Evolutionary conservation across 2,888 invertebrate genomes (phyloP), one percentile per base, ranked within the genome.

Genomic region (Pseudococcus jackbeardsleyi): DNA sequence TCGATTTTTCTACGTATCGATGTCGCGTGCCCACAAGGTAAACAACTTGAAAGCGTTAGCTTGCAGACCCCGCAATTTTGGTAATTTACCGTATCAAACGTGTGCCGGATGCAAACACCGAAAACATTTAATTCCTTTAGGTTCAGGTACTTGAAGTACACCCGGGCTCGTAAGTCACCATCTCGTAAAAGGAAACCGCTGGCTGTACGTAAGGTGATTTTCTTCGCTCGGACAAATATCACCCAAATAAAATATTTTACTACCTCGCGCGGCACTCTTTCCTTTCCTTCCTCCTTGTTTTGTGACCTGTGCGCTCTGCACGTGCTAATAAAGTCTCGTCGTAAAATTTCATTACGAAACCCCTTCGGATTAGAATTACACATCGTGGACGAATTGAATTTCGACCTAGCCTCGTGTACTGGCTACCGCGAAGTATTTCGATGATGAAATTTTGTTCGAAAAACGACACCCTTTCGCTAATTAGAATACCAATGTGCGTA

Each of bases 231-330:
- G 64, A 19, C 64, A 22, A 64, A 64, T 64, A 22, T 64, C 64
- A 64, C 64, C 64, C 64, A 22, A 64, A 64, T 64, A 64, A 64
- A 22, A 64, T 64, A 64, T 64, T 64, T 64, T 64, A 64, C 22
- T 64, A 12, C 64, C 64, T 22, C 7, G 12, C 64, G 22, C 19
- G 7, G 9, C 19, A 6, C 9, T 64, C 64, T 9, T 12, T 19
- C 59, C 12, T 64, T 50, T 17, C 17, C 50, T 15, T 4, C 50
- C 5, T 17, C 15, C 12, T 15, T 50, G 17, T 17, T 15, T 12
- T 50, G 17, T 33, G 12, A 46, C 9, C 12, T 7, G 64, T 19
- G 19, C n/a, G 22, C 64, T 22, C 12, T 33, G 19, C 19, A 22
- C 19, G 8, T 22, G 64, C 64, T 22, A 64, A 22, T 22, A 64